Evolutionary conservation across 2,888 invertebrate genomes (phyloP), one percentile per base, ranked within the genome.

Genomic region (Leptinotarsa juncta): DNA sequence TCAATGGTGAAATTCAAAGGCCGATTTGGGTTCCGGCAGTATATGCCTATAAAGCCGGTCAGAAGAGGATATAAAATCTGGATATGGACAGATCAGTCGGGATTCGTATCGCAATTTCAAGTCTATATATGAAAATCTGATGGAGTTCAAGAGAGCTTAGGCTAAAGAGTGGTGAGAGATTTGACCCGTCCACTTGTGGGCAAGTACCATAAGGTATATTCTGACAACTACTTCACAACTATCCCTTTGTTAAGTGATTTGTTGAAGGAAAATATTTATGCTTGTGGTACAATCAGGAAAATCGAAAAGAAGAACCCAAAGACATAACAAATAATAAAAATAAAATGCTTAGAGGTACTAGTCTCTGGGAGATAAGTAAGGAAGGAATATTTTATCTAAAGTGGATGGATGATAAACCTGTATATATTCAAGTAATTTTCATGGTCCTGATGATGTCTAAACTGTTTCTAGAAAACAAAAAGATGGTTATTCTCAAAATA

Each of bases 291-390:
- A 50, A 50, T 55, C 55, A 55, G 18, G 55, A 18, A 55, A 18
- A 55, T 55, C 55, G 55, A 55, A 55, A 55, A 55, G n/a, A 55
- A 55, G 55, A 55, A 55, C n/a, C n/a, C 55, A 55, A 18, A 53
- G 53, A 55, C 55, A 32, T 32, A 20, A 55, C 55, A 55, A 55
- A 55, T 55, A 55, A 55, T 55, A 55, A 55, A n/a, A 18, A 55
- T 55, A 55, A 55, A 55, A 55, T 55, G 55, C 55, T n/a, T 4
- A 55, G 55, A 55, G 55, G 55, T 55, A 55, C 55, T 55, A 55
- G 55, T 55, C n/a, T 55, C n/a, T 55, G 15, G 55, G 20, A 55
- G 55, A 50, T 50, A 10, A 55, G 55, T 55, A 55, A 55, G n/a
- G 55, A 55, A 55, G 55, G n/a, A 55, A 55, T 55, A 55, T 55